phyloP scores from a whole-genome alignment of 2,113 vertebrate species.

The Tenebrosternarchus preto region DNA sequence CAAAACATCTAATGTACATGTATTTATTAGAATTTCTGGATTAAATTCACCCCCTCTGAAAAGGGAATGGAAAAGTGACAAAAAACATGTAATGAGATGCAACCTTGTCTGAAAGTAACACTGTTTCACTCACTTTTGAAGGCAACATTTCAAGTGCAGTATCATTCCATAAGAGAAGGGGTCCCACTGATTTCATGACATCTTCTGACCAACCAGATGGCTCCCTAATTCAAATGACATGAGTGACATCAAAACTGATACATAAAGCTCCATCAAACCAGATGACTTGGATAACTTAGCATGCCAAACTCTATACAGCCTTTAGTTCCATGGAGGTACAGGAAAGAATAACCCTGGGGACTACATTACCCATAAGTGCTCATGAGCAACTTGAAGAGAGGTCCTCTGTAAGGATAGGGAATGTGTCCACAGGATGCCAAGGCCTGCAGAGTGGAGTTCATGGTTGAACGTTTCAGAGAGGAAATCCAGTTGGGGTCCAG shows the following conservation, averaged over 20 bases:
- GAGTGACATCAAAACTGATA: neutral
- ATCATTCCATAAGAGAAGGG: constrained; percentile 62
- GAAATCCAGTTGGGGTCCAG: constrained; percentile 58
- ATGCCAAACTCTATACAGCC: neutral
- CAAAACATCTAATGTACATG: too few species aligned
- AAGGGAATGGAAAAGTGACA: too few species aligned
- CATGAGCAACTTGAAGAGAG: constrained; percentile 58
- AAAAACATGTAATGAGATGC: neutral
- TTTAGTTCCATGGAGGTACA: neutral
- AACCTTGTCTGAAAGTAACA: neutral
- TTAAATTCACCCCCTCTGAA: neutral
- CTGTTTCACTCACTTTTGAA: constrained; percentile 56
- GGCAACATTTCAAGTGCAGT: constrained; percentile 53
- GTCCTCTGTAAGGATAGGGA: constrained; percentile 45
- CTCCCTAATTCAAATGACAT: constrained; percentile 55
- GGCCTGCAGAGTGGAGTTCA: constrained; percentile 55
- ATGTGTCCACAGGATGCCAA: constrained; percentile 64
- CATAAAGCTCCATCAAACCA: neutral
- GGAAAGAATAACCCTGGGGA: neutral
- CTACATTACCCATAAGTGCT: constrained; percentile 65
- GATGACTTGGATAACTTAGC: neutral
- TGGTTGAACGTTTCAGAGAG: constrained; percentile 50
- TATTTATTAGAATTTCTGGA: too few species aligned
- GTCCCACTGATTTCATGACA: constrained; percentile 59
- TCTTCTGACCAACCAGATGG: constrained; percentile 65